phyloP scores from a whole-genome alignment of 2,113 vertebrate species.

The Misgurnus anguillicaudatus region DNA sequence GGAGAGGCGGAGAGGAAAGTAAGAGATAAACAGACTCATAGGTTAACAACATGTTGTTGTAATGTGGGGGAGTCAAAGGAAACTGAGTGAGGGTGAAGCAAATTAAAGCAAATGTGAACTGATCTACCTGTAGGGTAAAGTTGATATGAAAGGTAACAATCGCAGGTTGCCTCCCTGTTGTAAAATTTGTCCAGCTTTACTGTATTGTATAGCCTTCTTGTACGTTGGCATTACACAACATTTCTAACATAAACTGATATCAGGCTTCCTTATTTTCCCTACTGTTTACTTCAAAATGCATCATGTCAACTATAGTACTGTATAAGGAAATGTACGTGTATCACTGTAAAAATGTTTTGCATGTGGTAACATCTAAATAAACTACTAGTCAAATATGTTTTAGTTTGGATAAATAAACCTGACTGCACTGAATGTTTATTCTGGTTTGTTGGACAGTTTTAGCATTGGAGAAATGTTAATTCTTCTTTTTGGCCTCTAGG shows the following conservation, averaged over 20 bases:
- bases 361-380: neutral
- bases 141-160: too few species aligned
- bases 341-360: neutral
- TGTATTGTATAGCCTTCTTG: neutral
- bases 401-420: neutral
- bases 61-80: neutral
- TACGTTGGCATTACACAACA: neutral
- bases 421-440: neutral
- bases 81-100: too few species aligned
- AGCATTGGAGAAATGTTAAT: neutral
- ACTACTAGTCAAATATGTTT: neutral
- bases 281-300: too few species aligned
- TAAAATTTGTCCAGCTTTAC: too few species aligned
- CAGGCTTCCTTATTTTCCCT: neutral
- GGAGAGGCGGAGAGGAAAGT: neutral
- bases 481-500: conserved; percentile 23
- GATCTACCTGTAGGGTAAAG: too few species aligned
- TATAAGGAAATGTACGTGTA: too few species aligned
- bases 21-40: neutral
- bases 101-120: neutral
- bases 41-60: neutral
- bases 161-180: too few species aligned
- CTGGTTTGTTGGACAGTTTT: neutral
- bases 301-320: too few species aligned
- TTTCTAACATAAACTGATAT: neutral